Conservation (phyloP, 2,113 vertebrate genomes). For the Sylvilagus bachmani region DNA sequence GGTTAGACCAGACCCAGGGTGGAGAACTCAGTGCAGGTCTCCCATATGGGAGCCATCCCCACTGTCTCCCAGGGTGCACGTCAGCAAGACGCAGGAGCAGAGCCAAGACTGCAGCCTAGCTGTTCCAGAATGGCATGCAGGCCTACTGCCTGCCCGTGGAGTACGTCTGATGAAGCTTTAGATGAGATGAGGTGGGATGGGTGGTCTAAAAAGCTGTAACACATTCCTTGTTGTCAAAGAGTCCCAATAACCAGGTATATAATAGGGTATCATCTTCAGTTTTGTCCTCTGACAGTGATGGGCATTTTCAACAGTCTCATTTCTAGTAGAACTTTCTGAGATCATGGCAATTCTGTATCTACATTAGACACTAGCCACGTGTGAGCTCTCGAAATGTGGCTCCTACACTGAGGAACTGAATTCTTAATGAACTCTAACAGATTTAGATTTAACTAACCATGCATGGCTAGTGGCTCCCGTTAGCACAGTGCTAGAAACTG, state of each 20-base stretch:
- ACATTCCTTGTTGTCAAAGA: neutral
- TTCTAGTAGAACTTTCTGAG: neutral
- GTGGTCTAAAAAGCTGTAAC: neutral
- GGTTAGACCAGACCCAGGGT: too few species aligned
- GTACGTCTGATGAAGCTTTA: neutral
- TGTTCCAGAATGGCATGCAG: too few species aligned
- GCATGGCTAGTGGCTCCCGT: neutral
- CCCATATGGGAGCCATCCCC: too few species aligned
- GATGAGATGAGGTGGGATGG: neutral
- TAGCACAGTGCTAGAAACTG: slow-evolving; percentile 14
- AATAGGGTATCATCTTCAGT: neutral
- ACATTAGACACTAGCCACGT: neutral
- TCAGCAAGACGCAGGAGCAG: too few species aligned
- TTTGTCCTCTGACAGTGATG: neutral
- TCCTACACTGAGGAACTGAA: neutral
- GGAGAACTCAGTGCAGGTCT: too few species aligned
- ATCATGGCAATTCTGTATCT: neutral
- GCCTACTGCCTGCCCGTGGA: too few species aligned
- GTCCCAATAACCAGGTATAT: neutral
- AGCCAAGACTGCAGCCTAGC: too few species aligned
- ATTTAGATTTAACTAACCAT: neutral
- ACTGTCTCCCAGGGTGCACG: too few species aligned
- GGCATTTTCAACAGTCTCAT: neutral
- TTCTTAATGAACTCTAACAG: neutral
- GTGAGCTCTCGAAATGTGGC: neutral